Evolutionary conservation across 2,797 vertebrate species (phyloP), one percentile per base, ranked within the genome.

Genomic region (Myripristis jacobus): DNA sequence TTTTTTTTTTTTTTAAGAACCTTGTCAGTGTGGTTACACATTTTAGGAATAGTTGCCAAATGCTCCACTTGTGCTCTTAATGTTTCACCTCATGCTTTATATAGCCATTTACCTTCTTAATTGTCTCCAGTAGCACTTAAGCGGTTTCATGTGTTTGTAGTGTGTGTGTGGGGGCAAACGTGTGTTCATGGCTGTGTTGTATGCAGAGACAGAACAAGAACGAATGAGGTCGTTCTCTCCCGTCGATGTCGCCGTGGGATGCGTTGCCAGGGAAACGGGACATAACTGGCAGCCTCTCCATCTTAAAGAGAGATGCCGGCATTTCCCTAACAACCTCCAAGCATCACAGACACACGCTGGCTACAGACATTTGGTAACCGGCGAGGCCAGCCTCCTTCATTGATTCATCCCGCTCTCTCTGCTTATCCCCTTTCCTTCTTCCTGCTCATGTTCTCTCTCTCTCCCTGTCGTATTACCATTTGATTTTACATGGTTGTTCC

Each of bases 201-300:
- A 13, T 4, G 9, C 11, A 21, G 25, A 13, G 34, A 21, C n/a
- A 25, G 21, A 1, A 41, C 16, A 8, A 18, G n/a, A n/a, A 11
- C 12, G 24, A 19, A 27, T 9, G 12, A 22, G 44, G 59, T 48
- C 34, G 53, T 61, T 60, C 31, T 44, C 29, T 41, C 46, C 22
- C 36, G 56, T 36, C 22, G 6, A 12, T 11, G 6, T n/a, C n/a
- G n/a, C 48, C 19, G 54, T 38, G 70, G 60, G 64, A 72, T 29
- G 53, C 50, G 87, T 87, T 90, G 81, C 84, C 79, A 65, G 75
- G 83, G 83, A 51, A 85, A 86, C 80, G 22, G 65, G 66, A 56
- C 58, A 56, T 48, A 60, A 78, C 75, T 72, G 53, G 48, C 55
- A 75, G 74, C 25, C 70, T 63, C 50, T 4, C 15, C 21, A 41